Percentiles rank a stretch among this genome's conserved stretches.
Evolutionary conservation across 2,888 invertebrate genomes (phyloP).

Genomic region (Nephrotoma guestfalica): DNA sequence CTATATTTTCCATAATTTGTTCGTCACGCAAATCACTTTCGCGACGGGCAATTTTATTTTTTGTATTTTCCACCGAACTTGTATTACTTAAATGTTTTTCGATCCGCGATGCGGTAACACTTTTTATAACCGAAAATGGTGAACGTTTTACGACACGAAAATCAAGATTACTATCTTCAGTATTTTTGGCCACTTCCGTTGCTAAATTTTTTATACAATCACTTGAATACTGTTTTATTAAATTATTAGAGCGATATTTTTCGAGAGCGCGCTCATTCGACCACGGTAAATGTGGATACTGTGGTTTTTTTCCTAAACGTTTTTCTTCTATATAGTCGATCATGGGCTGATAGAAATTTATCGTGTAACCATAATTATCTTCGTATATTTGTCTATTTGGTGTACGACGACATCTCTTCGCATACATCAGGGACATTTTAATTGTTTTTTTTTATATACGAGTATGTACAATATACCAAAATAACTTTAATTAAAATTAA

Average conservation of each 20-base stretch:
- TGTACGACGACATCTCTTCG: constrained; percentile 23
- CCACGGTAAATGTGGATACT: constrained; percentile 54
- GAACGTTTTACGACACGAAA: constrained; percentile 27
- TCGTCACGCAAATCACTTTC: constrained; percentile 42
- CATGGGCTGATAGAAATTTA: constrained; percentile 78
- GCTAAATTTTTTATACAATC: constrained; percentile 52
- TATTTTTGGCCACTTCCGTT: constrained; percentile 51
- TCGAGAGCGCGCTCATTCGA: constrained; percentile 52
- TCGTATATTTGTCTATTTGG: constrained; percentile 41
- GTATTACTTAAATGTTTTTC: constrained; percentile 32
- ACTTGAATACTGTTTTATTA: constrained; percentile 48
- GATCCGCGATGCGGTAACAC: constrained; percentile 38
- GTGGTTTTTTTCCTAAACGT: constrained; percentile 28
- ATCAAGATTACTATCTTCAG: constrained; percentile 19
- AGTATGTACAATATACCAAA: not conserved
- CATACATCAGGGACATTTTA: constrained; percentile 29
- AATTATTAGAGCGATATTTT: constrained; percentile 49
- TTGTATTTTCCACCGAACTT: constrained; percentile 31
- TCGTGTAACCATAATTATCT: constrained; percentile 70
- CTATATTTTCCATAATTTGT: constrained; percentile 36
- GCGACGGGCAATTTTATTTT: constrained; percentile 31
- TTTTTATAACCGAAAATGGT: constrained; percentile 37
- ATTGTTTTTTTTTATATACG: not conserved
- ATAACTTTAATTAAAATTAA: not conserved
- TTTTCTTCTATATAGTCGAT: constrained; percentile 67